A percentile compares a stretch with the other conserved stretches of the same genome.
Evolutionary conservation across 2,888 invertebrate species (phyloP).

Genomic region (Pterostichus niger): DNA sequence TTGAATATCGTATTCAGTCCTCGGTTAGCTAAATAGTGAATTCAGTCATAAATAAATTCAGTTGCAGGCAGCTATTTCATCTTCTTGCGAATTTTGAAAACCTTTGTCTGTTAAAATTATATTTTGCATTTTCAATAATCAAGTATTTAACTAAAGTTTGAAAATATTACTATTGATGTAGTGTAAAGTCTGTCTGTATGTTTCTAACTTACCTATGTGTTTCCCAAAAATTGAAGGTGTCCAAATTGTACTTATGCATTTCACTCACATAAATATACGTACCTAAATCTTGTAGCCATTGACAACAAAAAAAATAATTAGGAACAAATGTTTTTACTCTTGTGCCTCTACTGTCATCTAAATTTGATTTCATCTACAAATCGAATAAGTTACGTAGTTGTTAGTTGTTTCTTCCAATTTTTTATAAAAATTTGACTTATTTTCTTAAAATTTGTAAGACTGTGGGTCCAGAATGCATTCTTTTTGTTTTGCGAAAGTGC

Average conservation of each 20-base stretch:
- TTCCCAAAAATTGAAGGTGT: constrained; percentile 62
- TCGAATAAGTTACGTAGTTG: constrained; percentile 36
- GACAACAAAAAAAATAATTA: constrained; percentile 48
- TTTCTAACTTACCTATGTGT: constrained; percentile 46
- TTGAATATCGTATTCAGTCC: too few species aligned
- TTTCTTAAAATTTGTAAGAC: constrained; percentile 58
- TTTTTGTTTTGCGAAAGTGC: constrained; percentile 53
- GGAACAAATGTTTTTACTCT: constrained; percentile 59
- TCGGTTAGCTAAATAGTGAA: too few species aligned
- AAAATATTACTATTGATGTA: constrained; percentile 33
- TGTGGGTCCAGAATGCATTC: constrained; percentile 64
- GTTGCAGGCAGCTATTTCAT: too few species aligned
- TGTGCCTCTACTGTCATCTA: constrained; percentile 65
- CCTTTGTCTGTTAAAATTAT: too few species aligned
- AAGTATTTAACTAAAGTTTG: background rate
- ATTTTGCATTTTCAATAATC: background rate
- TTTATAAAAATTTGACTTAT: constrained; percentile 6
- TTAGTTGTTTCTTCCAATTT: constrained; percentile 42
- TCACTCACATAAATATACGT: constrained; percentile 55
- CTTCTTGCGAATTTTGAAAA: too few species aligned
- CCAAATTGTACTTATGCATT: constrained; percentile 59
- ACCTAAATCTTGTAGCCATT: constrained; percentile 61
- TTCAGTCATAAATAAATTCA: too few species aligned
- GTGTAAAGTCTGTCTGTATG: background rate
- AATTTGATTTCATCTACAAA: constrained; percentile 47